phyloP scores from a whole-genome alignment of 37 sponge, comb jelly and placozoan species.

The Crambe crambe region DNA sequence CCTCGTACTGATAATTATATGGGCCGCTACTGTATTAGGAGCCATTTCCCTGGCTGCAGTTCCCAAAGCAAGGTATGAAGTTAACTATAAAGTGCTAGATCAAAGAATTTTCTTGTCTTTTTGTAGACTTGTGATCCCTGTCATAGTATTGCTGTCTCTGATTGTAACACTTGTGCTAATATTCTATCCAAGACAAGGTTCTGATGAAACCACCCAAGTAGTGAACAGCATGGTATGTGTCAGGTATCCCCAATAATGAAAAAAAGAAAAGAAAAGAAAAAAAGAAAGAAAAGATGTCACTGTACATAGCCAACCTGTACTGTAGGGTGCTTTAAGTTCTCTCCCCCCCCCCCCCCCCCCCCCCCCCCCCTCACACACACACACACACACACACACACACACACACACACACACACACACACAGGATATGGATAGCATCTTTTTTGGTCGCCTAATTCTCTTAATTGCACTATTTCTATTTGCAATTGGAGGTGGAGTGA shows the following conservation, averaged over 20 bases:
- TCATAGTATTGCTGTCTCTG: slow-evolving; percentile 32
- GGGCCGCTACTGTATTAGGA: slow-evolving; percentile 36
- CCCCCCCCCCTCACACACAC: no score
- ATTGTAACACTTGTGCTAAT: slow-evolving; percentile 44
- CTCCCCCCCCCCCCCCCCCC: not conserved
- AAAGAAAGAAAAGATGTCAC: no score
- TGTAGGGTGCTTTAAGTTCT: not conserved
- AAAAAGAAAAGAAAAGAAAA: no score
- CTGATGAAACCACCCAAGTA: no score
- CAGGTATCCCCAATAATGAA: no score
- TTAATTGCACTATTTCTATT: slow-evolving; percentile 23
- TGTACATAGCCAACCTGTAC: not conserved
- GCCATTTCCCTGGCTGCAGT: slow-evolving; percentile 44
- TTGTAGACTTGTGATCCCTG: slow-evolving; percentile 63
- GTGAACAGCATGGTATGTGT: not conserved
- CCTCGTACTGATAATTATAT: slow-evolving; percentile 55
- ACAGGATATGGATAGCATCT: slow-evolving; percentile 55
- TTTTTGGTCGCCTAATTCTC: slow-evolving; percentile 45
- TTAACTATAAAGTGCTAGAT: not conserved
- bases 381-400: no score
- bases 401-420: no score
- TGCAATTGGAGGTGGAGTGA: slow-evolving; percentile 22
- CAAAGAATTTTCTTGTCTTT: not conserved
- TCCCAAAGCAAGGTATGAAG: slow-evolving; percentile 62
- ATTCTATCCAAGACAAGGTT: slow-evolving; percentile 47